Conservation (phyloP, 92 coral and sea anemone genomes). For the Porites cylindrica region DNA sequence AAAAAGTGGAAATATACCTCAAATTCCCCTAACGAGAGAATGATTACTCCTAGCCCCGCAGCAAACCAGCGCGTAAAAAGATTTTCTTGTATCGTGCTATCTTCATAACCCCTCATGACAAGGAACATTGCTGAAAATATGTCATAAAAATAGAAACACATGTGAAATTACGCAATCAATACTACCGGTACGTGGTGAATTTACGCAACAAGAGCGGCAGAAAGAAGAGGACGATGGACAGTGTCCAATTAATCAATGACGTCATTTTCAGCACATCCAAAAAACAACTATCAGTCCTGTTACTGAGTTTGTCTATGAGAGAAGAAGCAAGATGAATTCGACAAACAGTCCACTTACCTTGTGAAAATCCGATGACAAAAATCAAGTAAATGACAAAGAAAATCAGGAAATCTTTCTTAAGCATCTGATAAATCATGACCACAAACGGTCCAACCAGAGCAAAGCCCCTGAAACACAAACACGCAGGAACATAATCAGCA, state of each 20-base stretch:
- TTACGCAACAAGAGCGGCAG: no score
- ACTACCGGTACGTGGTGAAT: no score
- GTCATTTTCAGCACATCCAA: no score
- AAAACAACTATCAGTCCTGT: no score
- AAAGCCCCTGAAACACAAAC: slow-evolving; percentile 72
- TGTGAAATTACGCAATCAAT: no score
- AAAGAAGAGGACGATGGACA: no score
- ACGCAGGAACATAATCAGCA: background rate
- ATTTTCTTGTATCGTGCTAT: slow-evolving; percentile 60
- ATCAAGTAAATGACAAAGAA: slow-evolving; percentile 86
- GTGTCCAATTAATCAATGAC: no score
- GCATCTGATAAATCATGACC: slow-evolving; percentile 92
- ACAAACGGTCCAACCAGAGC: slow-evolving; percentile 88
- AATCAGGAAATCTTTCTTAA: slow-evolving; percentile 83
- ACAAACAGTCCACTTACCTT: slow-evolving; percentile 58
- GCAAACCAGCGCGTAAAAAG: slow-evolving; percentile 91
- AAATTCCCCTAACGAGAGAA: slow-evolving; percentile 91
- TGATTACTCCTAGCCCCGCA: slow-evolving; percentile 81
- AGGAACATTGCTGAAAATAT: slow-evolving; percentile 81
- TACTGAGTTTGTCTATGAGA: no score
- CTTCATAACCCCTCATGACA: slow-evolving; percentile 75
- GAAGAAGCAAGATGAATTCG: background rate
- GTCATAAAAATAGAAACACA: background rate
- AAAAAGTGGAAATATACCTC: slow-evolving; percentile 65
- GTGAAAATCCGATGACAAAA: slow-evolving; percentile 91